These are phyloP conservation scores for Morbakka virulenta DNA, from an alignment of 30 jellyfish, hydroid and myxozoan species.

Conservation along the genomic window DNA sequence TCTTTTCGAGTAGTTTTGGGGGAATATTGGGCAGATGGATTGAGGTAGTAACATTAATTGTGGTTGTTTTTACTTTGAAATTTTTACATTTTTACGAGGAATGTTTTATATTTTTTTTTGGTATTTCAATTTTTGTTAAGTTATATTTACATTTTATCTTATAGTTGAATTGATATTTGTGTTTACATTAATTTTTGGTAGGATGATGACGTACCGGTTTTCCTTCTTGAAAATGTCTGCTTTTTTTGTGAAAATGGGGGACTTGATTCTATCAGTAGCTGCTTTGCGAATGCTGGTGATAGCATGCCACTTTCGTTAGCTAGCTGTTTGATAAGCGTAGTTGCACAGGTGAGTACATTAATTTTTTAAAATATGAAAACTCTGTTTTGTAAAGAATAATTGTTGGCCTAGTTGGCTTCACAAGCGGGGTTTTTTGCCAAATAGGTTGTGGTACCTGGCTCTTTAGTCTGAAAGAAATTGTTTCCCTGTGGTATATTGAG, in stretches of 20 bases:
- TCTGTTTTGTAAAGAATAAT: neutral
- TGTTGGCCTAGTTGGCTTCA: neutral
- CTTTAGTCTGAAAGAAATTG: too few species aligned
- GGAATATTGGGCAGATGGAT: too few species aligned
- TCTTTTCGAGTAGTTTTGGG: too few species aligned
- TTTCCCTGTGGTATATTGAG: too few species aligned
- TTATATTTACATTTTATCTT: too few species aligned
- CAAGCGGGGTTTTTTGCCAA: neutral
- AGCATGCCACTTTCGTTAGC: slow-evolving; percentile 83
- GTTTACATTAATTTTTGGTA: neutral
- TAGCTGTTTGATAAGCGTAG: slow-evolving; percentile 78
- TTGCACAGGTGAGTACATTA: slow-evolving; percentile 87
- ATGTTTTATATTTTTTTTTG: too few species aligned
- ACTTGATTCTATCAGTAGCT: slow-evolving; percentile 61
- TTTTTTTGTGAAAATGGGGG: slow-evolving; percentile 92
- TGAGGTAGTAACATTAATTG: too few species aligned
- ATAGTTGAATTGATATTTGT: too few species aligned
- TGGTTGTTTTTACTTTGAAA: too few species aligned
- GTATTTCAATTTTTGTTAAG: too few species aligned
- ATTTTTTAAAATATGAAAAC: neutral
- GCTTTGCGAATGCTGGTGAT: slow-evolving; percentile 51
- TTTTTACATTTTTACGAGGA: too few species aligned
- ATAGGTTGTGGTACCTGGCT: too few species aligned
- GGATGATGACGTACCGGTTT: slow-evolving; percentile 90
- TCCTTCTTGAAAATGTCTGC: slow-evolving; percentile 85